These are phyloP conservation scores for Eurosta solidaginis DNA, from an alignment of 1,140 invertebrate species.

Conservation along the genomic window DNA sequence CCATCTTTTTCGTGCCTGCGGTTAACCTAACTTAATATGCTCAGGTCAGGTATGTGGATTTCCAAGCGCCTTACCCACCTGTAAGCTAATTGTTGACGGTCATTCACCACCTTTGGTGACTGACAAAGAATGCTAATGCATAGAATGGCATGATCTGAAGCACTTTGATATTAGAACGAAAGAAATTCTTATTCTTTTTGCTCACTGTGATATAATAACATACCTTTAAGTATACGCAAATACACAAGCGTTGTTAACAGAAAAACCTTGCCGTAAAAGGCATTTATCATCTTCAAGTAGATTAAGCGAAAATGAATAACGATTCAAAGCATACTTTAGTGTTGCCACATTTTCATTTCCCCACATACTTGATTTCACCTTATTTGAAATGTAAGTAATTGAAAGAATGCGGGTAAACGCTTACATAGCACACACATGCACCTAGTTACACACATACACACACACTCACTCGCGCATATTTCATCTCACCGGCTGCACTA, in stretches of 20 bases:
- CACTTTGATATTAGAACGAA: neutral
- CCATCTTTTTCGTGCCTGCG: too few species aligned
- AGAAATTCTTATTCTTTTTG: neutral
- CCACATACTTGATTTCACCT: constrained; percentile 10
- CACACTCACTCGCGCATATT: too few species aligned
- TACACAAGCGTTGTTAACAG: neutral
- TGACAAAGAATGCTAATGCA: too few species aligned
- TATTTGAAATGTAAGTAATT: too few species aligned
- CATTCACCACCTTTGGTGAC: too few species aligned
- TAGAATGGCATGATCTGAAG: too few species aligned
- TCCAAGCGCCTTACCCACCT: too few species aligned
- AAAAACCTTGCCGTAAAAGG: constrained; percentile 9
- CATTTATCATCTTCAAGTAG: constrained; percentile 30
- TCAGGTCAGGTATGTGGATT: too few species aligned
- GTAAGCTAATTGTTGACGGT: too few species aligned
- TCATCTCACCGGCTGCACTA: too few species aligned
- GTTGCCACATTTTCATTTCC: constrained; percentile 2
- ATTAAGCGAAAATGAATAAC: constrained; percentile 27
- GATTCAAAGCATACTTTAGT: constrained; percentile 17
- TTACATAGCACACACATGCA: neutral
- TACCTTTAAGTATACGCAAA: neutral
- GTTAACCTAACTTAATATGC: too few species aligned
- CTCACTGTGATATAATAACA: neutral
- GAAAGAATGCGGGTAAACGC: neutral
- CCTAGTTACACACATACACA: neutral